Base-by-base conservation (phyloP, 1,140 invertebrate species). In the Pseudomyrmex cubaensis region DNA sequence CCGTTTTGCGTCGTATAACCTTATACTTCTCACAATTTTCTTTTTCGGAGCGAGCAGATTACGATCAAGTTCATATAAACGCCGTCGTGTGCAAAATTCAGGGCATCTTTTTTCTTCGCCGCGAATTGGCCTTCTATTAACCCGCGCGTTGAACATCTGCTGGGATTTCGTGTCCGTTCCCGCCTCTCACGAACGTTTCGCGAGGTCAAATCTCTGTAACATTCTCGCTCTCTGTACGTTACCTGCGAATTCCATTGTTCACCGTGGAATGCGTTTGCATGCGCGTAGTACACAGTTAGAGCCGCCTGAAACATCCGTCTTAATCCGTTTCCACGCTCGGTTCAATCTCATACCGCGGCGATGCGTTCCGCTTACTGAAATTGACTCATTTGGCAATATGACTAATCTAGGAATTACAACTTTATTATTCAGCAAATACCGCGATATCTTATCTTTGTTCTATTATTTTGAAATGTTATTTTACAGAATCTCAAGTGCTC, bases 11-110 rank as follows among this genome's bases (percentile, higher is more conserved):
- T 20, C 44, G 48, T 56, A 64, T 17, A 74, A 9, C 13, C 2
- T 54, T 20, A 70, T 64, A 80, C 44, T 80, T 80, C 76, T 80
- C 70, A 61, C 76, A 80, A 80, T 80, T 70, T 72, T 20, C 66
- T 80, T 61, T 54, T 72, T 77, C 25, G 20, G 2, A 10, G 10
- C 50, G 50, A 52, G 13, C 50, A 3, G 64, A 13, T 20, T 69
- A 69, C 66, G 46, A 69, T 69, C 35, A n/a, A 59, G 66, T 61
- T 35, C 44, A n/a, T 80, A 72, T 72, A 12, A 72, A 61, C 66
- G 44, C 17, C 15, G 22, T 20, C 44, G 64, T 56, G 64, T 56
- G 54, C 54, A 46, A 61, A 80, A 80, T 80, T 80, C 64, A 48
- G 10, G 54, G 44, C 44, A n/a, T 35, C 13, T 7, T 48, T 44